These are phyloP conservation scores for Orthosia gracilis DNA, from an alignment of 2,888 invertebrate species.

Conservation along the genomic window DNA sequence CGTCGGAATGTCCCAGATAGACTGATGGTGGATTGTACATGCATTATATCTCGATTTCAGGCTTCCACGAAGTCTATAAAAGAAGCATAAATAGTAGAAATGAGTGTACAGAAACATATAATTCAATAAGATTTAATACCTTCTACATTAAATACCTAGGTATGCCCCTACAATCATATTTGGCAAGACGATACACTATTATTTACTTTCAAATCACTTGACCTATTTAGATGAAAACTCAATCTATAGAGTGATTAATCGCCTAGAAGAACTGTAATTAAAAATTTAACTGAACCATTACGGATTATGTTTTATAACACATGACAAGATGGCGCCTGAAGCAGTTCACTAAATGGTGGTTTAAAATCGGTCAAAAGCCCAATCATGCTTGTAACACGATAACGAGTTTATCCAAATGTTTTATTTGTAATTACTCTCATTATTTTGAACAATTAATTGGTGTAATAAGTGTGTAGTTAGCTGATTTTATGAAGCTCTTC, in stretches of 20 bases:
- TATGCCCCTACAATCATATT: conserved; percentile 23
- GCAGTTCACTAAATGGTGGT: conserved; percentile 73
- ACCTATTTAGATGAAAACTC: conserved; percentile 79
- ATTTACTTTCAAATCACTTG: conserved; percentile 68
- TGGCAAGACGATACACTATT: conserved; percentile 43
- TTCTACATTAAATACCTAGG: not conserved
- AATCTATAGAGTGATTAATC: conserved; percentile 84
- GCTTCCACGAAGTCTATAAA: not conserved
- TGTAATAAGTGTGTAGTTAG: conserved; percentile 51
- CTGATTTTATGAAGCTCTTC: conserved; percentile 43
- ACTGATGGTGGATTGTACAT: too few species aligned
- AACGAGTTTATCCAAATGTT: conserved; percentile 64
- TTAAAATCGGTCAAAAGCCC: conserved; percentile 71
- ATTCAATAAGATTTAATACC: conserved; percentile 14
- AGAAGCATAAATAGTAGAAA: conserved; percentile 1
- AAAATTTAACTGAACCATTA: conserved; percentile 79
- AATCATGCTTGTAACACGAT: conserved; percentile 62
- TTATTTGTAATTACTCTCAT: conserved; percentile 60
- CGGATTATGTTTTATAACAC: conserved; percentile 70
- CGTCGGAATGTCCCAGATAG: too few species aligned
- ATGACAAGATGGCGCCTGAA: conserved; percentile 76
- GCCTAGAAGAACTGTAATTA: conserved; percentile 82
- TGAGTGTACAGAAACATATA: not conserved
- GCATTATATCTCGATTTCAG: too few species aligned
- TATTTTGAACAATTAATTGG: conserved; percentile 59